Conservation (phyloP, 2,797 vertebrate species). For the Steatocranus sp. region DNA sequence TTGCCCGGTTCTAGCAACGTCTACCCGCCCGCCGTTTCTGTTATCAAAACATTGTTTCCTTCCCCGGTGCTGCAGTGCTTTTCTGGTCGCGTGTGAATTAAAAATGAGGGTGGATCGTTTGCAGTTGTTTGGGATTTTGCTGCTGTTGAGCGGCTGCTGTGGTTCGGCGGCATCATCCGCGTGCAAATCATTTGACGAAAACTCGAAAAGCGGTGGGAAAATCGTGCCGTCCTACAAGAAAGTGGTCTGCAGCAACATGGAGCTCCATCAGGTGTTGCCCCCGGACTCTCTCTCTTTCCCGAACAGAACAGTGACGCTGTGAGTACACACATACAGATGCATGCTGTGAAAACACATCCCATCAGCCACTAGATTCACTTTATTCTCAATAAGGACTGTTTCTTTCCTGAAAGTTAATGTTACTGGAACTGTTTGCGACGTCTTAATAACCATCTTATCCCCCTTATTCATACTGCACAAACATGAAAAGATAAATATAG, state of each 20-base stretch:
- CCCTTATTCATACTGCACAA: neutral
- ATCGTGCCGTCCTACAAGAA: slow-evolving; percentile 66
- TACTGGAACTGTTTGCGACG: neutral
- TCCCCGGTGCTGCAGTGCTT: slow-evolving; percentile 25
- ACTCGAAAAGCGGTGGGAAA: slow-evolving; percentile 62
- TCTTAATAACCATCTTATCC: neutral
- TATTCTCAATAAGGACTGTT: neutral
- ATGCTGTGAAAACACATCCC: neutral
- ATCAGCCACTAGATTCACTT: neutral
- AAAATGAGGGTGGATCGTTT: slow-evolving; percentile 61
- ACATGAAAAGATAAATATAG: neutral
- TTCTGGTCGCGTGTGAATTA: slow-evolving; percentile 9
- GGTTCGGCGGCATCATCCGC: slow-evolving; percentile 68
- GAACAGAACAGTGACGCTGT: slow-evolving; percentile 91
- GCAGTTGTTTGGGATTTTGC: slow-evolving; percentile 51
- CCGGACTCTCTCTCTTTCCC: slow-evolving; percentile 76
- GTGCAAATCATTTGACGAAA: slow-evolving; percentile 84
- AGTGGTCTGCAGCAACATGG: slow-evolving; percentile 91
- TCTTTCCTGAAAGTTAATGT: neutral
- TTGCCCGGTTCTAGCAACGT: slow-evolving; percentile 4
- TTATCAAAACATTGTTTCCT: neutral
- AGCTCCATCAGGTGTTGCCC: slow-evolving; percentile 82
- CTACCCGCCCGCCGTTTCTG: neutral
- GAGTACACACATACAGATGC: slow-evolving; percentile 71
- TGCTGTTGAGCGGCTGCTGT: slow-evolving; percentile 38